These are phyloP conservation scores for Parnassius orleans DNA, from an alignment of 2,888 invertebrate species.

Conservation along the genomic window DNA sequence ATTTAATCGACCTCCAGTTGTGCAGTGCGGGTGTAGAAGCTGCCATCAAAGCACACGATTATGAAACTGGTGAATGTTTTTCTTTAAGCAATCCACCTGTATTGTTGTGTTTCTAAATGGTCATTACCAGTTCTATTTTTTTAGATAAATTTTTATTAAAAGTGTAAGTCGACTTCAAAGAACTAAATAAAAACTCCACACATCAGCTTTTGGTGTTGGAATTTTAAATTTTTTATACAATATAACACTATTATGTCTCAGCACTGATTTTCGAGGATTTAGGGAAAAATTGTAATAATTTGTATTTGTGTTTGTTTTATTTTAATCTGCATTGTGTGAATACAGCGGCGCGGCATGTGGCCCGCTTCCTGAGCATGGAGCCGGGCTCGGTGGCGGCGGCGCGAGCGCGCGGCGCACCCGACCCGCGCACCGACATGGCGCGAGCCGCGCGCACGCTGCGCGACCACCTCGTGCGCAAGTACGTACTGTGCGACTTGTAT, in stretches of 20 bases:
- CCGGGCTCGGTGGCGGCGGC: constrained; percentile 85
- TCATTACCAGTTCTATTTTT: background rate
- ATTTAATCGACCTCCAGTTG: constrained; percentile 95
- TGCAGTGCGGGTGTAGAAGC: constrained; percentile 98
- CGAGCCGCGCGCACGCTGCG: constrained; percentile 62
- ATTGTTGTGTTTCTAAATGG: background rate
- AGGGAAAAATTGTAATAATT: no score
- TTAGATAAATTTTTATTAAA: no score
- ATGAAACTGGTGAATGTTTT: constrained; percentile 85
- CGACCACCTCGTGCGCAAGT: constrained; percentile 64
- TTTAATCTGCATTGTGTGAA: background rate
- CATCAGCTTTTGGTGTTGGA: no score
- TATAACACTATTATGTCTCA: no score
- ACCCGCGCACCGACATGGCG: constrained; percentile 64
- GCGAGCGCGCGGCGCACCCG: constrained; percentile 63
- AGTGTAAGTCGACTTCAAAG: no score
- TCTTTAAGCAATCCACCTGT: no score
- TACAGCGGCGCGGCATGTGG: constrained; percentile 94
- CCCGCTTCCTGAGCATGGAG: constrained; percentile 96
- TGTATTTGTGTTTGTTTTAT: constrained; percentile 28
- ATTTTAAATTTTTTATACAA: no score
- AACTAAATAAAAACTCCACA: no score
- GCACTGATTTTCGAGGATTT: no score
- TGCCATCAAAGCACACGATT: constrained; percentile 96
- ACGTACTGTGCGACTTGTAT: background rate